Conservation (phyloP, 2,797 vertebrate genomes). For the Thripadectes ignobilis region DNA sequence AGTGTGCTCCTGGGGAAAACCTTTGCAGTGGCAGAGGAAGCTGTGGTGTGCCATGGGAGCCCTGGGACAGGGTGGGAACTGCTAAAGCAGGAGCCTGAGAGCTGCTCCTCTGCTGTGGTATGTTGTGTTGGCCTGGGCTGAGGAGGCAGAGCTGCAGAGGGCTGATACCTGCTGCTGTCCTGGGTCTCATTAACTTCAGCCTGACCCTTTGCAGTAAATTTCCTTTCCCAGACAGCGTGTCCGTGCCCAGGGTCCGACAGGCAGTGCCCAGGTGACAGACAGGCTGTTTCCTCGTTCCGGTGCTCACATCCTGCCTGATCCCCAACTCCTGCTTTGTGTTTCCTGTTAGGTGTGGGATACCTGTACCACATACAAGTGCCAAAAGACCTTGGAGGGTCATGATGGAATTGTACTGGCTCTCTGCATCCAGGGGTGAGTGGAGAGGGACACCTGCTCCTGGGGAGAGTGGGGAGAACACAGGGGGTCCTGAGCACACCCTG, state of each 20-base stretch:
- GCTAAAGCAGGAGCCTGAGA: background rate
- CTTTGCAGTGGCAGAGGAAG: background rate
- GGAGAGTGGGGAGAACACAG: background rate
- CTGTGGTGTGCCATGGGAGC: background rate
- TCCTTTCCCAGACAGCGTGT: background rate
- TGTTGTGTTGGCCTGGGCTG: background rate
- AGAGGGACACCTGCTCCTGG: background rate
- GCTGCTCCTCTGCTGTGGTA: background rate
- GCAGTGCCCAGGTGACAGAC: conserved; percentile 21
- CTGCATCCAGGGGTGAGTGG: conserved; percentile 95
- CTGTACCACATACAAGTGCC: conserved; percentile 99
- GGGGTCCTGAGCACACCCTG: background rate
- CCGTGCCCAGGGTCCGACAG: background rate
- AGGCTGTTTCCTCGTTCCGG: background rate
- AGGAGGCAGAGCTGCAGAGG: background rate
- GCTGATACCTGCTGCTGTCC: background rate
- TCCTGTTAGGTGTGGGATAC: conserved; percentile 95
- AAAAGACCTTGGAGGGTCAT: conserved; percentile 97
- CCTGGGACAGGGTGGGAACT: background rate
- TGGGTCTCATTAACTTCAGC: background rate
- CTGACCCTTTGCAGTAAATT: background rate
- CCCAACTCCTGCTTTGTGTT: conserved; percentile 42
- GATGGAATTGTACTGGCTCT: conserved; percentile 97
- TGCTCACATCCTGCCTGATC: background rate
- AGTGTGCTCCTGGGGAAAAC: background rate